phyloP scores from a whole-genome alignment of 1,140 invertebrate species.

The Drosophila leontia region DNA sequence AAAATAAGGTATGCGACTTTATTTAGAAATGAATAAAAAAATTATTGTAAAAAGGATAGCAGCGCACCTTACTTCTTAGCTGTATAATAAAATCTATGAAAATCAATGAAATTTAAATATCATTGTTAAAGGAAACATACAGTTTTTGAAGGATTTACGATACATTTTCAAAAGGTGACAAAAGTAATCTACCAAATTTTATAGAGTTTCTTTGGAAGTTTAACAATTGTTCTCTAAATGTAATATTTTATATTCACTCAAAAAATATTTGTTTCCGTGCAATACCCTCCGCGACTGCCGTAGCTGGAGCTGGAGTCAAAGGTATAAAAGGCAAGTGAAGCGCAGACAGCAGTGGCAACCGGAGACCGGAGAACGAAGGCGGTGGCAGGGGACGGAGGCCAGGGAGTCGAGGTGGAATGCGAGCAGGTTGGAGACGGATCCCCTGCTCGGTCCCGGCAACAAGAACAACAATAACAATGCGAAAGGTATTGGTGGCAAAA shows the following conservation, averaged over 20 bases:
- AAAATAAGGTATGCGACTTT: neutral
- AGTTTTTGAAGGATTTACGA: too few species aligned
- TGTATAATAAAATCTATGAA: neutral
- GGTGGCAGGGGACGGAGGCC: neutral
- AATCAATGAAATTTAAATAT: neutral
- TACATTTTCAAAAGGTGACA: too few species aligned
- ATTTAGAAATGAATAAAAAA: neutral
- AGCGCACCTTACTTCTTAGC: too few species aligned
- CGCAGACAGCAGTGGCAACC: conserved; percentile 48
- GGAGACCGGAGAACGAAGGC: conserved; percentile 15
- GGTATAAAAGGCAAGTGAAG: conserved; percentile 62
- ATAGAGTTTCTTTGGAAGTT: too few species aligned
- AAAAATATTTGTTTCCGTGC: conserved; percentile 7
- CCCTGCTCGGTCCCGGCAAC: conserved; percentile 34
- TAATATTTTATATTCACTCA: neutral
- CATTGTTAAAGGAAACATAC: neutral
- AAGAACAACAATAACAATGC: conserved; percentile 61
- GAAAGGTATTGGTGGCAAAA: conserved; percentile 79
- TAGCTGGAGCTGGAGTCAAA: conserved; percentile 26
- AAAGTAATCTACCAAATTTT: too few species aligned
- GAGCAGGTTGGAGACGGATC: conserved; percentile 62
- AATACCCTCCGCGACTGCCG: conserved; percentile 3
- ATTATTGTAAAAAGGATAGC: neutral
- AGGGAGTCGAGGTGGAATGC: conserved; percentile 3
- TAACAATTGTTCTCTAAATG: too few species aligned